A percentile compares a stretch with the other conserved stretches of the same genome.
Evolutionary conservation across 2,113 vertebrate species (phyloP).

Genomic region (Myxocyprinus asiaticus): DNA sequence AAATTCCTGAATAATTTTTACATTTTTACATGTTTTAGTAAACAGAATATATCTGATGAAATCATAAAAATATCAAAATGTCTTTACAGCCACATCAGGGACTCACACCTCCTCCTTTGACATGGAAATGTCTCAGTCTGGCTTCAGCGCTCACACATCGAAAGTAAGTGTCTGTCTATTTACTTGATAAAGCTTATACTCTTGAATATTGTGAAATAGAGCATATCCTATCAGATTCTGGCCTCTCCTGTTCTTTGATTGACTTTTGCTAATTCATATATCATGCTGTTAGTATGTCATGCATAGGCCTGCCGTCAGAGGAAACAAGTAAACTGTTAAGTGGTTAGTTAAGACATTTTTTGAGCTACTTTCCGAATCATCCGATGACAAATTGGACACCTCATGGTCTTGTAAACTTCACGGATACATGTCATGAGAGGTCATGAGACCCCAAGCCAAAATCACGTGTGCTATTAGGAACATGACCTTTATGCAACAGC

Average conservation of each 20-base stretch:
- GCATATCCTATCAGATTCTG: neutral
- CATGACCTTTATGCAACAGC: neutral
- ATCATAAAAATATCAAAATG: no score
- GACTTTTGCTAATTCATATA: neutral
- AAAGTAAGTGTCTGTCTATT: constrained; percentile 76
- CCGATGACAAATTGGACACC: no score
- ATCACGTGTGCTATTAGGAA: no score
- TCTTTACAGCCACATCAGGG: constrained; percentile 82
- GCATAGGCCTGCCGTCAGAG: neutral
- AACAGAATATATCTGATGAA: no score
- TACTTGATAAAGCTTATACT: neutral
- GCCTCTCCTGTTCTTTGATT: neutral
- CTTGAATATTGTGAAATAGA: neutral
- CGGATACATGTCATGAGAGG: no score
- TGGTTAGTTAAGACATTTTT: neutral
- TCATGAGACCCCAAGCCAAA: no score
- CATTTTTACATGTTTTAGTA: no score
- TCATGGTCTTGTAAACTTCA: no score
- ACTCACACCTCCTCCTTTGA: constrained; percentile 87
- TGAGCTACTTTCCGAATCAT: no score
- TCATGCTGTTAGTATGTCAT: neutral
- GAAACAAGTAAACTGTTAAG: neutral
- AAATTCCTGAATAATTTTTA: no score
- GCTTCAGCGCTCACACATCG: constrained; percentile 91
- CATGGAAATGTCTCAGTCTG: constrained; percentile 98